Conservation (phyloP, 1,140 invertebrate genomes). For the Microplitis demolitor region DNA sequence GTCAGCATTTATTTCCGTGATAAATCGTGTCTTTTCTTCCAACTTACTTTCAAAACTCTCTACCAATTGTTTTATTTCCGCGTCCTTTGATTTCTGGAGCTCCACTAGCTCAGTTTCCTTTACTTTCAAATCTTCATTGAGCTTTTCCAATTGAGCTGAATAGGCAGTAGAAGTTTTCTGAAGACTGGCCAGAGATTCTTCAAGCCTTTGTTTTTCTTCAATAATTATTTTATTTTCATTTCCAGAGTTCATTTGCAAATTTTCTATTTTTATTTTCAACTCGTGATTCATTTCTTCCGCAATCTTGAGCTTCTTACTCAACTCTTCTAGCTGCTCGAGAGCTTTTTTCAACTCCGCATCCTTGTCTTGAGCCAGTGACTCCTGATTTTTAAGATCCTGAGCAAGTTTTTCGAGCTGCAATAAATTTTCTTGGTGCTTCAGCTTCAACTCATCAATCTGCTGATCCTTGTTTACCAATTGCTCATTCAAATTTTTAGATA, state of each 20-base stretch:
- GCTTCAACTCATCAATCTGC: conserved; percentile 51
- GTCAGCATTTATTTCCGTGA: conserved; percentile 45
- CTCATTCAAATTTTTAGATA: conserved; percentile 52
- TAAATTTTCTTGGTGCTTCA: conserved; percentile 54
- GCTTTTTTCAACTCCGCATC: conserved; percentile 41
- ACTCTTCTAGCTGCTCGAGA: conserved; percentile 24
- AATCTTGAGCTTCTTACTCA: background rate
- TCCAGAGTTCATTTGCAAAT: conserved; percentile 25
- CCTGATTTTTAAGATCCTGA: conserved; percentile 46
- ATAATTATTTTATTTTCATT: conserved; percentile 32
- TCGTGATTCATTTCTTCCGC: conserved; percentile 43
- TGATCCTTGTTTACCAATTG: conserved; percentile 60
- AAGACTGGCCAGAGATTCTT: conserved; percentile 40
- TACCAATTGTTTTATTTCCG: conserved; percentile 47
- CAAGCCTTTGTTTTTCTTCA: conserved; percentile 41
- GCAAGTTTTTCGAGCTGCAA: conserved; percentile 60
- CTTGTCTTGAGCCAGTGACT: conserved; percentile 36
- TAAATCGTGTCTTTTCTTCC: conserved; percentile 44
- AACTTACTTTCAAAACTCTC: conserved; percentile 44
- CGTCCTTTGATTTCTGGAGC: conserved; percentile 39
- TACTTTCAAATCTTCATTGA: conserved; percentile 38
- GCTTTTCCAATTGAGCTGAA: conserved; percentile 38
- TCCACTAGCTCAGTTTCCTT: conserved; percentile 47
- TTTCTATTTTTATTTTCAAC: conserved; percentile 37
- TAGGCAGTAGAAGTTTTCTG: conserved; percentile 32